Conservation (phyloP, 1,140 invertebrate species). For the Medauroidea extradentata region DNA sequence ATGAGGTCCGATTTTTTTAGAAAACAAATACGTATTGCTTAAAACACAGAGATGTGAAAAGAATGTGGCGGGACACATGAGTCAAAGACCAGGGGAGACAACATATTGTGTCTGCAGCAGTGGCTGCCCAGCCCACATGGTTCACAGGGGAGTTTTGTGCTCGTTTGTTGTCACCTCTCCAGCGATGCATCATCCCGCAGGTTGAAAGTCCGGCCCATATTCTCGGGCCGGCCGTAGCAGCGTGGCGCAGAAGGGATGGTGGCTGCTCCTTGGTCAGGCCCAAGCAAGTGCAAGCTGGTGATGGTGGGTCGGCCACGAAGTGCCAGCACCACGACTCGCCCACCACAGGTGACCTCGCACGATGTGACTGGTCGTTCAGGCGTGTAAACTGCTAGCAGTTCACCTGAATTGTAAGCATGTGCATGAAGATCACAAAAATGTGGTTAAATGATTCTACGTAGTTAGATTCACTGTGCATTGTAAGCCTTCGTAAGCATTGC, state of each 20-base stretch:
- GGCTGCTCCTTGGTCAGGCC: slow-evolving; percentile 41
- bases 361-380: slow-evolving; percentile 67
- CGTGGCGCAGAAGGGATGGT: slow-evolving; percentile 36
- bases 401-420: slow-evolving; percentile 42
- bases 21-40: too few species aligned
- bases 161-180: slow-evolving; percentile 19
- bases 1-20: too few species aligned
- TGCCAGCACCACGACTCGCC: slow-evolving; percentile 64
- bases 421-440: not conserved
- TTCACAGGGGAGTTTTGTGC: not conserved
- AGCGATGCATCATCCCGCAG: slow-evolving; percentile 11
- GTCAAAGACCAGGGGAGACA: too few species aligned
- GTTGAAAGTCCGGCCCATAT: slow-evolving; percentile 39
- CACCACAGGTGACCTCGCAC: slow-evolving; percentile 68
- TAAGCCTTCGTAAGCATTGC: too few species aligned
- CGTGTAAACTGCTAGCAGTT: slow-evolving; percentile 72
- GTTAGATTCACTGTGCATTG: too few species aligned
- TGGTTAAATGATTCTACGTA: too few species aligned
- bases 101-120: too few species aligned
- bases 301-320: slow-evolving; percentile 56
- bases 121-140: too few species aligned
- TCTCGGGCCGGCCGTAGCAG: slow-evolving; percentile 26
- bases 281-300: slow-evolving; percentile 57
- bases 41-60: too few species aligned
- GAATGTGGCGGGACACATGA: too few species aligned